phyloP scores from a whole-genome alignment of 2,888 invertebrate species.

The Caenorhabditis uteleia region DNA sequence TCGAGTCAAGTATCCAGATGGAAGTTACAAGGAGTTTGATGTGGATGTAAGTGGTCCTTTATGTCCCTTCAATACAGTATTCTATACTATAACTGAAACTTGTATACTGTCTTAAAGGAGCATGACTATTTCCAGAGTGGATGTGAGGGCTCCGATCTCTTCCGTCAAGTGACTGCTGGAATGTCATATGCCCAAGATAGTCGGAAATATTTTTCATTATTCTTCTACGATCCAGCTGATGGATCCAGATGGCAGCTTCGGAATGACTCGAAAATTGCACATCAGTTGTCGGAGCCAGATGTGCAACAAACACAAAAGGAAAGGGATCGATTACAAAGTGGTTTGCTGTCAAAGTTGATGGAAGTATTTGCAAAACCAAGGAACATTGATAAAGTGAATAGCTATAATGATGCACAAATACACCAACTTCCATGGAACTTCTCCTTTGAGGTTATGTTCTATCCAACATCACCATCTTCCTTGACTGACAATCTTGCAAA shows the following conservation, averaged over 20 bases:
- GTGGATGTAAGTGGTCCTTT: constrained; percentile 47
- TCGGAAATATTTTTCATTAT: constrained; percentile 65
- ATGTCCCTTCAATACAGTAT: no score
- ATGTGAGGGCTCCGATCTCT: constrained; percentile 61
- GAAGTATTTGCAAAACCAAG: no score
- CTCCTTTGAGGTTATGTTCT: constrained; percentile 94
- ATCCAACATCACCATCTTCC: constrained; percentile 95
- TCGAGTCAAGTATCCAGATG: constrained; percentile 56
- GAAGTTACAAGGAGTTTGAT: constrained; percentile 54
- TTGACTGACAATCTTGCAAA: constrained; percentile 77
- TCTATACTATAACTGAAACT: no score
- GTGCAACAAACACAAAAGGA: no score
- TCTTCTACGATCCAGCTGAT: constrained; percentile 58
- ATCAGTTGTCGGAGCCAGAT: constrained; percentile 62
- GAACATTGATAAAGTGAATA: no score
- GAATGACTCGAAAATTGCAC: constrained; percentile 63
- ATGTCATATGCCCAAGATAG: constrained; percentile 63
- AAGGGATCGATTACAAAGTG: neutral
- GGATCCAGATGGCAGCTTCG: constrained; percentile 64
- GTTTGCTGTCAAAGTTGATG: no score
- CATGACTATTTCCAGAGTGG: constrained; percentile 52
- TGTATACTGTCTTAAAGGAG: no score
- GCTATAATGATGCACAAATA: no score
- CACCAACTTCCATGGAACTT: constrained; percentile 75
- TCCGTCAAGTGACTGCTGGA: constrained; percentile 52